Evolutionary conservation across 2,113 vertebrate genomes (phyloP), one percentile per base, ranked within the genome.

Genomic region (Tor tambroides): DNA sequence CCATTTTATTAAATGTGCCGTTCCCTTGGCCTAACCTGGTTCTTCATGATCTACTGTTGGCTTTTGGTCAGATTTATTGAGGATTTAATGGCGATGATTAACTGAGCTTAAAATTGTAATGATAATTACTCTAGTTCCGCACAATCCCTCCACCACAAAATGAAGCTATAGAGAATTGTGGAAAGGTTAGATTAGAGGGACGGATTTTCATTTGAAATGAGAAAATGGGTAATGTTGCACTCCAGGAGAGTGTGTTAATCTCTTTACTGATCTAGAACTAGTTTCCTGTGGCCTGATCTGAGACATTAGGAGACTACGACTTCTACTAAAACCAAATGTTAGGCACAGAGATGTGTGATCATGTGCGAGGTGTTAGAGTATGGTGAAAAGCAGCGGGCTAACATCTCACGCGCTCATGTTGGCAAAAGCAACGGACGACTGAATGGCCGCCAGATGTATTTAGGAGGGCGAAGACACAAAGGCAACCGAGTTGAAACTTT

Each of bases 381-480:
- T 89, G 85, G 90, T 86, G 88, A 87, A 86, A 90, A 93, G 91
- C 87, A 84, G 89, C 91, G 88, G 91, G 93, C 83, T 88, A 69
- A 92, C 83, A 85, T 92, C 92, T 93, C 90, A 94, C 90, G 89
- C 91, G 92, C 92, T 92, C 88, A 46, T 92, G 90, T 93, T 94
- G 93, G 91, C 90, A 90, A 88, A 89, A 80, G 78, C 86, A 86
- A 17, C 80, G 84, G 87, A 88, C 86, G 35, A 71, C 87, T 59
- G 90, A 94, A 93, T 94, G 92, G 91, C 84, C 91, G 88, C 94
- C 94, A 95, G 94, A 95, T 95, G 95, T 94, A 88, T 91, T 76
- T 26, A 41, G 59, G 41, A 61, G 89, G 87, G 75, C 11, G 26
- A 89, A 86, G 91, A 92, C 90, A 91, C 89, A 83, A 89, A 91